Evolutionary conservation across 2,797 vertebrate species (phyloP), one percentile per base, ranked within the genome.

Genomic region (Crocodylus rhombifer): DNA sequence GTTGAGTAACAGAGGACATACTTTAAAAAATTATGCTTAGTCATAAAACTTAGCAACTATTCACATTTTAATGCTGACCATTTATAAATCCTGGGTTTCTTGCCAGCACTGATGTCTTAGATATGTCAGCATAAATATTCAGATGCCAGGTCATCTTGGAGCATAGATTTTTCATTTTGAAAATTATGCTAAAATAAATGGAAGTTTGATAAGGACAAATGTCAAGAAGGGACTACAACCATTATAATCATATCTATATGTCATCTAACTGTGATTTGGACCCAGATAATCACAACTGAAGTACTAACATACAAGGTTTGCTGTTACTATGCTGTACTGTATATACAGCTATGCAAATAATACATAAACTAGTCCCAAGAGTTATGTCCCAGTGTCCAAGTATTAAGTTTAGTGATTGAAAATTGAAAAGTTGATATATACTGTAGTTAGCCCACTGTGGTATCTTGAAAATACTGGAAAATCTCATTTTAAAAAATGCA

Each of bases 261-360:
- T 5, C 14, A 25, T 33, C 14, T 57, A 93, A 88, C 3, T 6
- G 28, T 57, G 16, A 57, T 62, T 36, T 79, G 16, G 71, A n/a
- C 2, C 1, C 17, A 60, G 77, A 73, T 25, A n/a, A 85, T 75
- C 10, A 65, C 78, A 79, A 4, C 0, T 80, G 87, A 86, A 89
- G 73, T 33, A 30, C 51, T 51, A 2, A 7, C 26, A 71, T 11
- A 1, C 67, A n/a, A 86, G 75, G 21, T 4, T 9, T 8, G 11
- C 65, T 3, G 6, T n/a, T 51, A 51, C 42, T 51, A 51, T 51
- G 42, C 42, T 51, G n/a, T 64, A 2, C 5, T 10, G 25, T 30
- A 3, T 6, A 73, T 2, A 58, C 0, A 0, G 69, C 8, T 75
- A 4, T 65, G 14, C 3, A 82, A 76, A 11, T 77, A 51, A 62